Percentiles rank a stretch among this genome's conserved stretches.
Conservation (phyloP, 2,797 vertebrate species). For the Cebuella pygmaea region DNA sequence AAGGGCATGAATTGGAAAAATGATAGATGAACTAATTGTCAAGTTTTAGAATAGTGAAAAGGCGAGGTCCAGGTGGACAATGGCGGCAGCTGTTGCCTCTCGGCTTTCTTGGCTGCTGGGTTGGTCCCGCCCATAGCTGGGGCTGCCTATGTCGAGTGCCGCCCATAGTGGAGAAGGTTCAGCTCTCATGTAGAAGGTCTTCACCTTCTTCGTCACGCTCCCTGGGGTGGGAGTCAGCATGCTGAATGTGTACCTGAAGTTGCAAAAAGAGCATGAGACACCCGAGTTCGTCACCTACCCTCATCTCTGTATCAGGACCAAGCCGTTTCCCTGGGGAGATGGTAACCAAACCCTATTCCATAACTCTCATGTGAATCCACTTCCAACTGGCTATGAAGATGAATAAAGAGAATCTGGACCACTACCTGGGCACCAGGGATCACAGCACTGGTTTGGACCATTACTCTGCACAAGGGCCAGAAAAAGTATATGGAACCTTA, state of each 20-base stretch:
- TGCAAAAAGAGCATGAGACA: slow-evolving; percentile 81
- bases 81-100: background rate
- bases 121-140: background rate
- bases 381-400: slow-evolving; percentile 90
- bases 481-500: slow-evolving; percentile 70
- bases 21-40: background rate
- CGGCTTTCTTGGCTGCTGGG: slow-evolving; percentile 36
- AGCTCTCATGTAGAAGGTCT: slow-evolving; percentile 92
- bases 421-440: slow-evolving; percentile 52
- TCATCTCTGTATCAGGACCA: slow-evolving; percentile 95
- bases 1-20: slow-evolving; percentile 38
- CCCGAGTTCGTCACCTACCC: slow-evolving; percentile 91
- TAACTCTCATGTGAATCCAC: slow-evolving; percentile 91
- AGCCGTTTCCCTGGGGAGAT: slow-evolving; percentile 98
- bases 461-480: slow-evolving; percentile 77
- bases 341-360: slow-evolving; percentile 94
- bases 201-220: slow-evolving; percentile 91
- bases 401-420: slow-evolving; percentile 49
- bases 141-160: slow-evolving; percentile 75
- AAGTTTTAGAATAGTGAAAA: slow-evolving; percentile 37
- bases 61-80: slow-evolving; percentile 78
- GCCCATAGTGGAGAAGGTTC: slow-evolving; percentile 75
- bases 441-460: slow-evolving; percentile 84
- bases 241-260: slow-evolving; percentile 93
- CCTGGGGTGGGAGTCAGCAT: slow-evolving; percentile 94